Base-by-base conservation (phyloP, 2,888 invertebrate species). In the Itoplectis maculator region DNA sequence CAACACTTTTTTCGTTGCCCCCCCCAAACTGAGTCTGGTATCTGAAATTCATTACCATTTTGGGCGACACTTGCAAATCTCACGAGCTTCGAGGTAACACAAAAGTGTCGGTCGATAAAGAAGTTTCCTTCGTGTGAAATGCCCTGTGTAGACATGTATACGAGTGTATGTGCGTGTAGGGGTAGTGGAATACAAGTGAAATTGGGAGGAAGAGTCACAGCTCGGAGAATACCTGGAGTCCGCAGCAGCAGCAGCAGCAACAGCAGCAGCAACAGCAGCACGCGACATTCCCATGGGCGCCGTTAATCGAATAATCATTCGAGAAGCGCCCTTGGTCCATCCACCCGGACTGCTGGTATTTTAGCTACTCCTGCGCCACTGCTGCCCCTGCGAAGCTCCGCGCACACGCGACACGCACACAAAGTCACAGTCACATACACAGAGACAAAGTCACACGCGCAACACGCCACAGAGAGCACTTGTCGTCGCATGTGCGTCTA, bases 261-360 rank as follows among this genome's bases (percentile, higher is more conserved):
- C 29, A 29, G 29, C 5, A 29, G 29, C 29, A 29, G 29, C 29
- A 29, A 29, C 29, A 29, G 29, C 29, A 29, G 20, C 76, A 66
- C 59, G 76, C 59, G 49, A 54, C 72, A 72, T 81, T 77, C 76
- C 66, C 81, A 76, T 75, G 80, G 63, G 80, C 37, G 74, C 72
- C 40, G 45, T 73, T 77, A 77, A 81, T 81, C 76, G 81, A 81
- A 81, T 81, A 77, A 77, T 81, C 65, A 68, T 76, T 72, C 81
- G 76, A 51, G 56, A 45, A 76, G 40, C 37, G 51, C 77, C 61
- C 49, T 69, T 23, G 69, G 76, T 69, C 70, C 77, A 63, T 54
- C 59, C 45, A 15, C n/a, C n/a, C 35, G 15, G 68, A n/a, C n/a
- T 37, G 20, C 13, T 29, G 18, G 6, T 5, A 35, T 35, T 59